These are phyloP conservation scores for Harpegnathos saltator DNA, from an alignment of 1,140 invertebrate genomes.

Conservation along the genomic window DNA sequence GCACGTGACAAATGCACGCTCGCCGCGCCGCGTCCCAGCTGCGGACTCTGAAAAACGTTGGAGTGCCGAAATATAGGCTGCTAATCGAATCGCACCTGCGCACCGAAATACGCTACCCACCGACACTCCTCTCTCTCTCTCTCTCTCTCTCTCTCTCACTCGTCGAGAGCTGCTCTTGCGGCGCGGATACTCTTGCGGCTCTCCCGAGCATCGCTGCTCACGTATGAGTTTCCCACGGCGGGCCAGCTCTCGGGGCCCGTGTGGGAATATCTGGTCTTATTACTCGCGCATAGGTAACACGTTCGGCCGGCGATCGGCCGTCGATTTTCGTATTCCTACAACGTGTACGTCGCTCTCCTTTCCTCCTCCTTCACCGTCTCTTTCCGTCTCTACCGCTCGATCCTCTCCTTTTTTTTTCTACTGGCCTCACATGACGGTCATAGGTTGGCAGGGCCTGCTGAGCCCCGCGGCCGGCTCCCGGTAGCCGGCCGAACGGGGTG, in stretches of 20 bases:
- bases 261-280: constrained; percentile 84
- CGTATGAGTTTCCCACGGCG: constrained; percentile 86
- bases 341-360: constrained; percentile 47
- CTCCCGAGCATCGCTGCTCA: constrained; percentile 73
- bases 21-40: constrained; percentile 48
- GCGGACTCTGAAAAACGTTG: constrained; percentile 61
- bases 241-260: constrained; percentile 75
- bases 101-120: constrained; percentile 45
- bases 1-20: constrained; percentile 57
- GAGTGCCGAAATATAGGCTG: constrained; percentile 17
- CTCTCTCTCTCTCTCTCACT: too few relatives aligned
- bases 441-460: constrained; percentile 24
- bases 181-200: constrained; percentile 9
- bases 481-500: not conserved
- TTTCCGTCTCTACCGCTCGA: not conserved
- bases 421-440: constrained; percentile 4
- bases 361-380: not conserved
- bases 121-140: too few relatives aligned
- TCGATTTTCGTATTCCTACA: constrained; percentile 84
- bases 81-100: constrained; percentile 70
- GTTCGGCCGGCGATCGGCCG: constrained; percentile 64
- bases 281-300: constrained; percentile 81
- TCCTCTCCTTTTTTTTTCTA: not conserved
- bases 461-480: too few relatives aligned
- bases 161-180: constrained; percentile 59